Evolutionary conservation across 1,140 invertebrate species (phyloP), one percentile per base, ranked within the genome.

Genomic region (Drosophila lowei): DNA sequence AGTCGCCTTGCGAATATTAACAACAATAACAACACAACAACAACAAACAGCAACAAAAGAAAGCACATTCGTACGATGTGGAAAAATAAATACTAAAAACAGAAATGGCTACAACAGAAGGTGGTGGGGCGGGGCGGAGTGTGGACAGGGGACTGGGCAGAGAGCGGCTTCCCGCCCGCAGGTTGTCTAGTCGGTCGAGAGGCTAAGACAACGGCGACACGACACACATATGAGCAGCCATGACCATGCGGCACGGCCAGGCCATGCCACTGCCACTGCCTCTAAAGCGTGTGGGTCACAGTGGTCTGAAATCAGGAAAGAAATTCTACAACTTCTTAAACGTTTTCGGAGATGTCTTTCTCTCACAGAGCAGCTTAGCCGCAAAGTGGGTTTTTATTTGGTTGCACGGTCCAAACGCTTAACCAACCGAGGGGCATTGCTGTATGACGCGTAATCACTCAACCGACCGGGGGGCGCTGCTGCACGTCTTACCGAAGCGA

Each of bases 1-100:
- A 74, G 79, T 78, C 64, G 67, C 43, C 72, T 80, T 77, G 64
- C 57, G 59, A 83, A 74, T 81, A 84, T 79, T 71, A 84, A 66
- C 59, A 63, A 64, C 62, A 71, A 72, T 49, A 62, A 53, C 25
- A 44, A 52, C 30, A 34, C 4, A 13, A 62, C 59, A 63, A 57
- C 61, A 71, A 72, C 49, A 62, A 53, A 50, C 30, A 34, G 1
- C 3, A 34, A 8, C 16, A 52, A 50, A 8, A 34, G 30, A 4
- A 11, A 3, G 9, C 30, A 34, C 9, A 18, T 50, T 38, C 18
- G 50, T 42, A 30, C 43, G 50, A 62, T 54, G 42, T 46, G 47
- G 76, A 79, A 76, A 79, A 79, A 74, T 75, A 79, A 79, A 85
- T 58, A 65, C 54, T 53, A 34, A 60, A 56, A 66, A 68, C 50